Percentiles rank a stretch among this genome's conserved stretches.
phyloP scores from a whole-genome alignment of 1,140 invertebrate species.

The Procambarus clarkii region DNA sequence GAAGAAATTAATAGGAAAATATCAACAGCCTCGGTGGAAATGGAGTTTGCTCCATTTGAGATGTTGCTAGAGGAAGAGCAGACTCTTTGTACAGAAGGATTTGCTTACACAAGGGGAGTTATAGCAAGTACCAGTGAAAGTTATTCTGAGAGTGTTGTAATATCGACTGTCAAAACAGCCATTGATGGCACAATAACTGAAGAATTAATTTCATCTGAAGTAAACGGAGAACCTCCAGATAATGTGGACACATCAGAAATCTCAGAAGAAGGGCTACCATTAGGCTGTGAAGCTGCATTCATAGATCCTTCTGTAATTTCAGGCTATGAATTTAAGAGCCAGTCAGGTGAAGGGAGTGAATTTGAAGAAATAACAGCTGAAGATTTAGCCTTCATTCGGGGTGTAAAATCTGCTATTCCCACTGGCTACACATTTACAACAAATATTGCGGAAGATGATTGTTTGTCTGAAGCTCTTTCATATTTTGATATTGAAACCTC shows the following conservation, averaged over 20 bases:
- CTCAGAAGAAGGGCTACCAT: slow-evolving; percentile 49
- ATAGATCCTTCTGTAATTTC: slow-evolving; percentile 32
- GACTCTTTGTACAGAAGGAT: slow-evolving; percentile 1
- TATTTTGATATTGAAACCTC: slow-evolving; percentile 53
- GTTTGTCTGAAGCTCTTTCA: slow-evolving; percentile 44
- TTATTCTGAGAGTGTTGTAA: slow-evolving; percentile 3
- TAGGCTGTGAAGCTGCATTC: slow-evolving; percentile 48
- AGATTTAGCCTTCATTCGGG: slow-evolving; percentile 43
- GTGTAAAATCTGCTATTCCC: slow-evolving; percentile 39
- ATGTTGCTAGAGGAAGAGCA: background rate
- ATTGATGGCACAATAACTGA: background rate
- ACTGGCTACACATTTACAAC: slow-evolving; percentile 50
- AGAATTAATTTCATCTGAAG: background rate
- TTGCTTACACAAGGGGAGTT: slow-evolving; percentile 1
- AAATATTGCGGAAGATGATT: slow-evolving; percentile 41
- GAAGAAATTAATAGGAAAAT: slow-evolving; percentile 24
- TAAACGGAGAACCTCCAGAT: background rate
- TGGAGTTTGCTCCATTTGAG: slow-evolving; percentile 2
- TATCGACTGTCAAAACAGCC: slow-evolving; percentile 23
- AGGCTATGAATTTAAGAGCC: slow-evolving; percentile 35
- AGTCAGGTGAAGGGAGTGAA: slow-evolving; percentile 40
- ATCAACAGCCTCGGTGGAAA: slow-evolving; percentile 41
- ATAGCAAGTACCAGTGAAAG: background rate
- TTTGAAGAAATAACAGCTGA: slow-evolving; percentile 32
- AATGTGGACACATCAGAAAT: slow-evolving; percentile 30